Base-by-base conservation (phyloP, 2,888 invertebrate genomes). In the Cylindroiulus punctatus region DNA sequence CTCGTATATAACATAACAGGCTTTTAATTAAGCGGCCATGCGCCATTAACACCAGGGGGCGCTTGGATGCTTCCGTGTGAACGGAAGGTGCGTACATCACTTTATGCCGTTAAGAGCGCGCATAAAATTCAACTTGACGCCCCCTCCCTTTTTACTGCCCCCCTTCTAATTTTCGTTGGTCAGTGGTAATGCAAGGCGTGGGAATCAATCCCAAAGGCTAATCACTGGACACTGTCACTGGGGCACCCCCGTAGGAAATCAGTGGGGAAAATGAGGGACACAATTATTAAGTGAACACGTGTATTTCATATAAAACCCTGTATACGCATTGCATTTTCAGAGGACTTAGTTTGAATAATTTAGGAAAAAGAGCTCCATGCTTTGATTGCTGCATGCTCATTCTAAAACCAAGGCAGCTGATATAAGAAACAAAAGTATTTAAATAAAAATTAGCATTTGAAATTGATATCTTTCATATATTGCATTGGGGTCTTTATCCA, bases 1-100 rank as follows among this genome's bases (percentile, higher is more conserved):
- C 26, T 76, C 76, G 76, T 76, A 76, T 76, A 76, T 76, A 76
- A 76, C 76, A 10, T 76, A 76, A 76, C 22, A 30, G 76, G 76
- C 76, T 76, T 76, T 76, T 76, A 76, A 76, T 76, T 76, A 76
- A 76, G 76, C 76, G 76, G 76, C 76, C 76, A 76, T 76, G 76
- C 76, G 76, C 76, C 76, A 76, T 76, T 76, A 76, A 76, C 30
- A 76, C 76, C 76, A 76, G 76, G 22, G 76, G 76, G 76, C 76
- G 76, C 76, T 76, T 3, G 76, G 76, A 76, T 5, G 76, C 76
- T 76, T 30, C 76, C 76, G 76, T 76, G 76, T 76, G 76, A 76
- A 76, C 76, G 76, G 76, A 76, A 30, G 76, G 76, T 14, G 76
- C 76, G 76, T 30, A 26, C 76, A 76, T 76, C 76, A 76, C 76